phyloP scores from a whole-genome alignment of 53 echinoderm and acorn worm species.

The Arbacia lixula region DNA sequence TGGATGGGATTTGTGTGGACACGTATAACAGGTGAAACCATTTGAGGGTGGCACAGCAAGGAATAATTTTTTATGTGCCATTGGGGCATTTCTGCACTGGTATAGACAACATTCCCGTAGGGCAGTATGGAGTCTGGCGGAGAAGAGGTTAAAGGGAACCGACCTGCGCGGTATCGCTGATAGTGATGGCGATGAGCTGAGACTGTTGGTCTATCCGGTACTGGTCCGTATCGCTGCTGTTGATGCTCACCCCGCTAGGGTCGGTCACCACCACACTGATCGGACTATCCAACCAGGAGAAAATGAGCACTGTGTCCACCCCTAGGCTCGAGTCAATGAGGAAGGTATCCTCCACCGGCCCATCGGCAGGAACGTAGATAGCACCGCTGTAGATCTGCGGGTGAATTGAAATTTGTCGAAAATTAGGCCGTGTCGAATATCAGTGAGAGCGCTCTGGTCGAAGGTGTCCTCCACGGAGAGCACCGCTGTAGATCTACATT shows the following conservation, averaged over 20 bases:
- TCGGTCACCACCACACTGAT: constrained; percentile 9
- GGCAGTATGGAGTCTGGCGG: too few species aligned
- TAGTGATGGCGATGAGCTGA: constrained; percentile 38
- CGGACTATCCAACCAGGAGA: constrained; percentile 50
- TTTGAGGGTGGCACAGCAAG: too few species aligned
- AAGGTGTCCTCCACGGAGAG: too few species aligned
- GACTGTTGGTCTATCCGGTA: constrained; percentile 15
- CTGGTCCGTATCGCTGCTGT: constrained; percentile 23
- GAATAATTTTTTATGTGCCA: too few species aligned
- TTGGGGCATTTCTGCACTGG: too few species aligned
- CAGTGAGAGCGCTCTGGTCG: too few species aligned
- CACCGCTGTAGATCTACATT: too few species aligned
- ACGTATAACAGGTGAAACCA: too few species aligned
- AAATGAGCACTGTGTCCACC: constrained; percentile 37
- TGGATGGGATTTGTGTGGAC: too few species aligned
- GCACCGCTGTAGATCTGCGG: constrained; percentile 53
- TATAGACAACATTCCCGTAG: too few species aligned
- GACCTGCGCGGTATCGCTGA: constrained; percentile 44
- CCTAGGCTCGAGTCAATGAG: constrained; percentile 50
- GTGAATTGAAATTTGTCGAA: background rate
- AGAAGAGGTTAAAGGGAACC: too few species aligned
- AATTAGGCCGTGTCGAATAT: too few species aligned
- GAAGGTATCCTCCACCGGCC: constrained; percentile 7
- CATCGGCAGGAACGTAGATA: background rate
- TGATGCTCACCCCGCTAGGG: constrained; percentile 26